Evolutionary conservation across 2,888 invertebrate species (phyloP).

Genomic region (Didymodactylos carnosus): DNA sequence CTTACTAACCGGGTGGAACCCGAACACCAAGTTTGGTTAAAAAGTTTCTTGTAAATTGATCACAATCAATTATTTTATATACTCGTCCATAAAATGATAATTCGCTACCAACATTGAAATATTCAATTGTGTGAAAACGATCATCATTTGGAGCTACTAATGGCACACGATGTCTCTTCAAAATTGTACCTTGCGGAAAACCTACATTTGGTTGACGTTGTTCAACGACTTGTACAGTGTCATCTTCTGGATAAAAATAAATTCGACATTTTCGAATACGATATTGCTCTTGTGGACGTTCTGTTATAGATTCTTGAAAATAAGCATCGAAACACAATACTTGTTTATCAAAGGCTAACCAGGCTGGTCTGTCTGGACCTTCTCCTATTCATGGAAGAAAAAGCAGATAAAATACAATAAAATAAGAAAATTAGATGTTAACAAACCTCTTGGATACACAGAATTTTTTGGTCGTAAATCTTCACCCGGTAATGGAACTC

Average conservation of each 20-base stretch:
- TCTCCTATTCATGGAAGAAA: conserved; percentile 32
- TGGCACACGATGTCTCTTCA: conserved; percentile 30
- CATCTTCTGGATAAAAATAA: conserved; percentile 69
- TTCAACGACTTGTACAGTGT: conserved; percentile 51
- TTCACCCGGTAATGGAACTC: conserved; percentile 39
- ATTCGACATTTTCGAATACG: conserved; percentile 60
- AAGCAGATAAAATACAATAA: neutral
- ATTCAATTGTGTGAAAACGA: conserved; percentile 59
- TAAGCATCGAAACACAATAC: conserved; percentile 34
- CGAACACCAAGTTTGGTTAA: conserved; percentile 61
- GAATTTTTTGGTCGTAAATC: conserved; percentile 45
- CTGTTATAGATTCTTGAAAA: conserved; percentile 49
- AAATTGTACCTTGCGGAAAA: conserved; percentile 51
- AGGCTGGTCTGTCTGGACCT: conserved; percentile 54
- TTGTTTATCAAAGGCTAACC: conserved; percentile 71
- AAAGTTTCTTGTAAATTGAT: conserved; percentile 64
- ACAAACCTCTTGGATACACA: conserved; percentile 47
- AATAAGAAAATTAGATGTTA: too few relatives aligned
- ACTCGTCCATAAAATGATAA: conserved; percentile 59
- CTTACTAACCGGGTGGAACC: conserved; percentile 35
- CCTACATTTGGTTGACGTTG: conserved; percentile 64
- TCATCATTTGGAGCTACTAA: conserved; percentile 51
- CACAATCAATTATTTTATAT: conserved; percentile 62
- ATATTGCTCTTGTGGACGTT: conserved; percentile 47
- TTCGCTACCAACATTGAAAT: conserved; percentile 63